A percentile compares a stretch with the other conserved stretches of the same genome.
Conservation (phyloP, 1,140 invertebrate species). For the Frieseomelitta varia region DNA sequence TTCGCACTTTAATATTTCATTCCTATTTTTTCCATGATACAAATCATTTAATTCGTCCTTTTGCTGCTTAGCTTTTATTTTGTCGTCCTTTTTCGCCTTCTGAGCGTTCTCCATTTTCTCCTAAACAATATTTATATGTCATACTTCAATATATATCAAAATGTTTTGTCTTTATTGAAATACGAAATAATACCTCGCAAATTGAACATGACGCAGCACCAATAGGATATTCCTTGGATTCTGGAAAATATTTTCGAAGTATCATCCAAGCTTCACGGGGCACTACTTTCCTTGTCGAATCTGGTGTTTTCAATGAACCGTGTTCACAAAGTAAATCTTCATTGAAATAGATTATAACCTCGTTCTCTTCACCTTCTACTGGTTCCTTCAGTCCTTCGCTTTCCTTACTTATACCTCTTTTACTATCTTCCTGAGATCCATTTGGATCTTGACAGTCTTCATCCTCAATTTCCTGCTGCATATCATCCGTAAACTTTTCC, state of each 20-base stretch:
- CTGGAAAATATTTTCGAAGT: slow-evolving; percentile 83
- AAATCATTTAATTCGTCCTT: slow-evolving; percentile 75
- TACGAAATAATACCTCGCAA: slow-evolving; percentile 77
- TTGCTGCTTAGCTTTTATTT: slow-evolving; percentile 77
- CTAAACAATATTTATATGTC: slow-evolving; percentile 37
- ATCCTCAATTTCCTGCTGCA: slow-evolving; percentile 70
- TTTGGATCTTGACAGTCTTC: slow-evolving; percentile 56
- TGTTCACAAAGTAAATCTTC: slow-evolving; percentile 84
- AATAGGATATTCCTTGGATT: slow-evolving; percentile 79
- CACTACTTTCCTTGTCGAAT: slow-evolving; percentile 79
- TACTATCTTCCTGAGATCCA: slow-evolving; percentile 29
- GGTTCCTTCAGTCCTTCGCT: slow-evolving; percentile 59
- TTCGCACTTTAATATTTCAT: slow-evolving; percentile 68
- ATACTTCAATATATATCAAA: neutral
- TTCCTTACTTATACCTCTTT: slow-evolving; percentile 45
- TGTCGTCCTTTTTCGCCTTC: slow-evolving; percentile 76
- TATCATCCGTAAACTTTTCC: slow-evolving; percentile 70
- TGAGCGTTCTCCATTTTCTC: slow-evolving; percentile 74
- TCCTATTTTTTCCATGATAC: slow-evolving; percentile 73
- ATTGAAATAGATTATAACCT: slow-evolving; percentile 81
- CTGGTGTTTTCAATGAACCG: slow-evolving; percentile 75
- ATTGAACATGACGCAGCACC: slow-evolving; percentile 76
- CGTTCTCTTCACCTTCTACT: slow-evolving; percentile 76
- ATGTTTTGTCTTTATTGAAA: slow-evolving; percentile 11
- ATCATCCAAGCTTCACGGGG: slow-evolving; percentile 82